Evolutionary conservation across 2,113 vertebrate species (phyloP).

Genomic region (Corydoras sp.): DNA sequence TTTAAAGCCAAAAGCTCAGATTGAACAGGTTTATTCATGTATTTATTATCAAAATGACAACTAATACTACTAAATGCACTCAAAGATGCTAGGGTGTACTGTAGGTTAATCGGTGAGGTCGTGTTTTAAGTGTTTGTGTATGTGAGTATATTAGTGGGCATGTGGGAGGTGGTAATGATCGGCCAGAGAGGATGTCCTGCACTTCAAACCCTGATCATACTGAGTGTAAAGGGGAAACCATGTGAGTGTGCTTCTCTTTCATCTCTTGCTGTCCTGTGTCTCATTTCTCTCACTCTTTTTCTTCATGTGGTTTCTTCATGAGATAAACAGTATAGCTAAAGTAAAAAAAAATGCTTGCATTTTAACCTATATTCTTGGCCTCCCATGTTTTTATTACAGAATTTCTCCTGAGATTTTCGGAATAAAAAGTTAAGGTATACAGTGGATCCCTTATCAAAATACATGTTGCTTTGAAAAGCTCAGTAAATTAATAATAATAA

Average conservation of each 20-base stretch:
- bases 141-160: not conserved
- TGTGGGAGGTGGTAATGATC: slow-evolving; percentile 32
- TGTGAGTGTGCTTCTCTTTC: slow-evolving; percentile 23
- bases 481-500: too few relatives aligned
- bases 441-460: too few relatives aligned
- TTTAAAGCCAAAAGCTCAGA: too few relatives aligned
- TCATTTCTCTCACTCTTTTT: slow-evolving; percentile 6
- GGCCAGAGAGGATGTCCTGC: slow-evolving; percentile 35
- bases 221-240: slow-evolving; percentile 34
- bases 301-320: not conserved
- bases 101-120: not conserved
- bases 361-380: too few relatives aligned
- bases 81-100: too few relatives aligned
- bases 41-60: too few relatives aligned
- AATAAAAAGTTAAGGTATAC: too few relatives aligned
- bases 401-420: too few relatives aligned
- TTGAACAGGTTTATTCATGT: too few relatives aligned
- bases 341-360: not conserved
- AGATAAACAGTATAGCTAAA: slow-evolving; percentile 11
- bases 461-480: too few relatives aligned
- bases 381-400: too few relatives aligned
- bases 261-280: slow-evolving; percentile 17
- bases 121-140: slow-evolving; percentile 10
- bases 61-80: too few relatives aligned
- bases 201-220: slow-evolving; percentile 37